Evolutionary conservation across 2,797 vertebrate species (phyloP).

Genomic region (Halcyon smyrnensis): DNA sequence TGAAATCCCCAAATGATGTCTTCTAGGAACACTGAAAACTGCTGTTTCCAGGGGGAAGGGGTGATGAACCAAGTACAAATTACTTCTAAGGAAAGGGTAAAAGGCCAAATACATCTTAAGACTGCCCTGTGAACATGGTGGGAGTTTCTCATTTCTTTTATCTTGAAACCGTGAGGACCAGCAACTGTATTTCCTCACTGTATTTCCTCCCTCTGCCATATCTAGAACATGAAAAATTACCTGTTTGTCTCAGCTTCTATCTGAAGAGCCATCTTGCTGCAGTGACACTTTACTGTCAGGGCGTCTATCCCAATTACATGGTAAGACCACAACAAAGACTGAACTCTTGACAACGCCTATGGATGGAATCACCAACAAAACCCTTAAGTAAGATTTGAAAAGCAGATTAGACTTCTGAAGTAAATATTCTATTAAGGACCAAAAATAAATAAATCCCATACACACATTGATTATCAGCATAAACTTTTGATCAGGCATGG

Average conservation of each 20-base stretch:
- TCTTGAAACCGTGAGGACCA: neutral
- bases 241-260: neutral
- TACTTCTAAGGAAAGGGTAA: neutral
- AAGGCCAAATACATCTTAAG: conserved; percentile 26
- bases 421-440: neutral
- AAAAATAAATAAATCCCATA: neutral
- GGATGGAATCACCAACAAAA: neutral
- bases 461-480: neutral
- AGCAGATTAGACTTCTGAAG: neutral
- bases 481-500: neutral
- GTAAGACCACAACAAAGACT: neutral
- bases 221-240: neutral
- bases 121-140: neutral
- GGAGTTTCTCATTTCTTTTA: neutral
- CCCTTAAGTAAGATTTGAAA: neutral
- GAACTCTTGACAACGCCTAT: neutral
- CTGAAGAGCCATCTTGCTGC: neutral
- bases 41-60: neutral
- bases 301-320: neutral
- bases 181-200: neutral
- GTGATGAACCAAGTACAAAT: neutral
- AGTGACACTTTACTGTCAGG: neutral
- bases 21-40: neutral
- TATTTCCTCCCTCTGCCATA: neutral
- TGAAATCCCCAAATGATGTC: neutral